A percentile compares a stretch with the other conserved stretches of the same genome.
Evolutionary conservation across 2,113 vertebrate species (phyloP).

Genomic region (Trichomycterus rosablanca): DNA sequence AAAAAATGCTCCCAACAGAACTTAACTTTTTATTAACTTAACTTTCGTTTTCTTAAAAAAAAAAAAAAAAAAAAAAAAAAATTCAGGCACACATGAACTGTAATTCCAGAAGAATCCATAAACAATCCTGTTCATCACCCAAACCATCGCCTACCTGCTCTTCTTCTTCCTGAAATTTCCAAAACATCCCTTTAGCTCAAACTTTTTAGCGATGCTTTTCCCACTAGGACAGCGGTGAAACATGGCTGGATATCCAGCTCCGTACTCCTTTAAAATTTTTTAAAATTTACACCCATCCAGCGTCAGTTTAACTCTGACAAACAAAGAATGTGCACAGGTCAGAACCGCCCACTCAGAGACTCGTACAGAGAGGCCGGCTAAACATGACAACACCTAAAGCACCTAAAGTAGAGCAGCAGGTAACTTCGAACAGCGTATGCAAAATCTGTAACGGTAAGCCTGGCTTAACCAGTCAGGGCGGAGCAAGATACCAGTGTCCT

Average conservation of each 20-base stretch:
- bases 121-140: not conserved
- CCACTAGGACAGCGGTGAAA: conserved; percentile 8
- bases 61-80: no score
- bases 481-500: conserved; percentile 30
- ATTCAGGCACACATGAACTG: no score
- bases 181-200: conserved; percentile 68
- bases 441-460: conserved; percentile 28
- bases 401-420: conserved; percentile 26
- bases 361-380: not conserved
- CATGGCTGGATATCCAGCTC: conserved; percentile 23
- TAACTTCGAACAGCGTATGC: conserved; percentile 28
- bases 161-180: conserved; percentile 60
- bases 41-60: no score
- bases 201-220: conserved; percentile 37
- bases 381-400: not conserved
- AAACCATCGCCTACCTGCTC: conserved; percentile 64
- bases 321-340: not conserved
- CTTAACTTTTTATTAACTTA: no score
- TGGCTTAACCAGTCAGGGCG: conserved; percentile 31
- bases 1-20: no score
- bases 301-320: conserved; percentile 27
- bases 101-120: no score
- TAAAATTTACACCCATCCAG: conserved; percentile 51
- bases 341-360: conserved; percentile 5
- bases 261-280: conserved; percentile 38